phyloP scores from a whole-genome alignment of 2,888 invertebrate species.

The Campoplex capitator region DNA sequence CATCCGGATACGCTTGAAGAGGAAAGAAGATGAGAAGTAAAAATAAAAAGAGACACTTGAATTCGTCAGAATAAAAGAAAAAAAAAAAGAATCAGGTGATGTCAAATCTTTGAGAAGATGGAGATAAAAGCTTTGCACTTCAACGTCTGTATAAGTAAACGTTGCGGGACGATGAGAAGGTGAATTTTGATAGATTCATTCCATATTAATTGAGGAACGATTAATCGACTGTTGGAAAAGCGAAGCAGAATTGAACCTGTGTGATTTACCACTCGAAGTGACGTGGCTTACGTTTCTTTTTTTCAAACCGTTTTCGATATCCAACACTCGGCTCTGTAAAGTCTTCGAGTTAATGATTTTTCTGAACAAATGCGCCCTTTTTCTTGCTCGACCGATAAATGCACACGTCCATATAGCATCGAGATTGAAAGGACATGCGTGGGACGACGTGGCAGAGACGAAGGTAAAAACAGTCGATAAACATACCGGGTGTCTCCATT shows the following conservation, averaged over 20 bases:
- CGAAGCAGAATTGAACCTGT: neutral
- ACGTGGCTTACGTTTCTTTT: conserved; percentile 5
- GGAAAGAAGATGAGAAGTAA: neutral
- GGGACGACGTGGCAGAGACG: conserved; percentile 52
- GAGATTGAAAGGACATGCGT: conserved; percentile 59
- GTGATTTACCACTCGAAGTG: conserved; percentile 9
- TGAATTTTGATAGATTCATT: conserved; percentile 35
- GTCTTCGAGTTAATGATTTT: neutral
- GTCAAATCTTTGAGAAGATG: neutral
- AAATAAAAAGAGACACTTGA: conserved; percentile 6
- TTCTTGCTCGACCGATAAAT: neutral
- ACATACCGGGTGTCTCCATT: conserved; percentile 22
- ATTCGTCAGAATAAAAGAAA: neutral
- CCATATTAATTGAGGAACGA: conserved; percentile 46
- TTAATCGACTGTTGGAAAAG: conserved; percentile 19
- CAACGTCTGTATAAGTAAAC: neutral
- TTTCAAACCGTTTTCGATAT: neutral
- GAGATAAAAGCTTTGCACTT: conserved; percentile 14
- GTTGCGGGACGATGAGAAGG: conserved; percentile 33
- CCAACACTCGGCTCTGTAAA: neutral
- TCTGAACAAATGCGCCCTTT: neutral
- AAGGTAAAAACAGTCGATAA: conserved; percentile 38
- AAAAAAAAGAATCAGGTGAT: neutral
- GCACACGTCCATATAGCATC: conserved; percentile 17
- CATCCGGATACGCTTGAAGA: conserved; percentile 9